Evolutionary conservation across 2,888 invertebrate genomes (phyloP).

Genomic region (Pollenia amentaria): DNA sequence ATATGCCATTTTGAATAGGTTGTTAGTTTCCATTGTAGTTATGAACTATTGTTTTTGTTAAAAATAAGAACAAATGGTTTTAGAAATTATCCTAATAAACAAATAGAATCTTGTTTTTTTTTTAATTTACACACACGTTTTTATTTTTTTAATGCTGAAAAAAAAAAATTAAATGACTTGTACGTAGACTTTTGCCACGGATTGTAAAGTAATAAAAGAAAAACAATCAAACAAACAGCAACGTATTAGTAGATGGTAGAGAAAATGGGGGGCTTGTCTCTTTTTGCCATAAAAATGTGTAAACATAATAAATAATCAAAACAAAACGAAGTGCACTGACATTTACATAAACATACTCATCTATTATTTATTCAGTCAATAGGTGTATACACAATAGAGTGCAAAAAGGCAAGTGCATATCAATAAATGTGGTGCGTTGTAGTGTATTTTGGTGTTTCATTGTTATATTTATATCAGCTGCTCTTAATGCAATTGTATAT

Average conservation of each 20-base stretch:
- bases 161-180: too few species aligned
- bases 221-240: constrained; percentile 7
- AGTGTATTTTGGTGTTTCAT: constrained; percentile 2
- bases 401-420: background rate
- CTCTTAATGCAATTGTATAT: constrained; percentile 1
- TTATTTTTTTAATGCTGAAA: too few species aligned
- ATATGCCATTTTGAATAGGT: too few species aligned
- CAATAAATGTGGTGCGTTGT: background rate
- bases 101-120: too few species aligned
- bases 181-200: too few species aligned
- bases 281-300: constrained; percentile 14
- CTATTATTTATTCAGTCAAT: background rate
- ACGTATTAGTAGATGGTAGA: constrained; percentile 9
- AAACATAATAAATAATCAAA: constrained; percentile 15
- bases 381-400: background rate
- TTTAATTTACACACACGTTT: too few species aligned
- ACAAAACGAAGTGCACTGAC: constrained; percentile 17
- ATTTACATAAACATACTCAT: background rate
- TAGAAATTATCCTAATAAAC: too few species aligned
- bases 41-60: too few species aligned
- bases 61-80: too few species aligned
- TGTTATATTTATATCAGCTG: constrained; percentile 34
- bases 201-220: constrained; percentile 8
- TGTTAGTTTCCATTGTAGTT: too few species aligned
- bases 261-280: constrained; percentile 63